A percentile compares a stretch with the other conserved stretches of the same genome.
These are phyloP conservation scores for Troides oblongomaculatus DNA, from an alignment of 2,888 invertebrate genomes.

Conservation along the genomic window DNA sequence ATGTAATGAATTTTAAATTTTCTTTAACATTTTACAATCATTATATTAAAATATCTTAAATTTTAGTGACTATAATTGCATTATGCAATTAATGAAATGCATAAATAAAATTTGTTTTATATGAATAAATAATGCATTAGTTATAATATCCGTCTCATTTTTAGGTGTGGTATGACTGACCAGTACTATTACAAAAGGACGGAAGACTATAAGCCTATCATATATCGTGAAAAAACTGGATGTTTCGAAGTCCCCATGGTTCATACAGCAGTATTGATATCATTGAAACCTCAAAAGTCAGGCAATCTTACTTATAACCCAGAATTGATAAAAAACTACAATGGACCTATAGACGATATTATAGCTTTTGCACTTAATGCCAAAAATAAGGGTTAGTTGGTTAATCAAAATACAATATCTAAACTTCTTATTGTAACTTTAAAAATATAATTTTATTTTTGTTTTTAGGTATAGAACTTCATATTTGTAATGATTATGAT, in stretches of 20 bases:
- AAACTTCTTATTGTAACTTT: background rate
- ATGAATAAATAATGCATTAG: too few relatives aligned
- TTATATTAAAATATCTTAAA: too few relatives aligned
- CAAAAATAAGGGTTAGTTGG: conserved; percentile 77
- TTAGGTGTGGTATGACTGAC: conserved; percentile 88
- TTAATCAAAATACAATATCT: background rate
- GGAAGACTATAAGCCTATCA: conserved; percentile 90
- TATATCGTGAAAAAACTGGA: conserved; percentile 84
- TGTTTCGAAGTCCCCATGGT: conserved; percentile 94
- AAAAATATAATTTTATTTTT: background rate
- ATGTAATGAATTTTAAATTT: too few relatives aligned
- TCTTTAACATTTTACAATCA: too few relatives aligned
- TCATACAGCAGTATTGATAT: conserved; percentile 91
- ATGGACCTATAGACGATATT: conserved; percentile 94
- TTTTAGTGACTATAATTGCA: too few relatives aligned
- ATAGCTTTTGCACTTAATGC: conserved; percentile 94
- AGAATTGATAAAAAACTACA: conserved; percentile 79
- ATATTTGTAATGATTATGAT: conserved; percentile 88
- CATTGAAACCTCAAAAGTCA: conserved; percentile 81
- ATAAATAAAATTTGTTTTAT: too few relatives aligned
- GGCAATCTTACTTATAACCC: conserved; percentile 87
- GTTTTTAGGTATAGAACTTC: conserved; percentile 44
- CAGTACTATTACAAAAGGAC: conserved; percentile 91
- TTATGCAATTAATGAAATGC: too few relatives aligned
- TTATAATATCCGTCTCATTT: conserved; percentile 25